Evolutionary conservation across 2,113 vertebrate genomes (phyloP), one percentile per base, ranked within the genome.

Genomic region (Mustelus asterias): DNA sequence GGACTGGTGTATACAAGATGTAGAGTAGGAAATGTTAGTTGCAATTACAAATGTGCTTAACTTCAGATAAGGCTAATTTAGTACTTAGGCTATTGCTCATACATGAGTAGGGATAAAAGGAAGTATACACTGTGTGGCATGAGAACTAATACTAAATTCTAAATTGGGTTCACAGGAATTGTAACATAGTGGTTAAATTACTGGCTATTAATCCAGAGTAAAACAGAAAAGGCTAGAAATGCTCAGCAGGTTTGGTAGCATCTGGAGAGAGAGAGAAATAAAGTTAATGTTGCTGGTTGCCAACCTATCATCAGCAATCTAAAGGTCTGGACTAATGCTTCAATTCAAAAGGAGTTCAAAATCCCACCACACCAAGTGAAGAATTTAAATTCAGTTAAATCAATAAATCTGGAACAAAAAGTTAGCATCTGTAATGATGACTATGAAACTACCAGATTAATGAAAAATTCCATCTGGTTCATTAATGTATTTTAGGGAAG

Each of bases 21-120:
- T n/a, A 95, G 11, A 33, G 94, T 95, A 95, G 67, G 37, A 54
- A 95, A 72, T 72, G 69, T 54, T 95, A 95, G 44, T 95, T 95
- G 24, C 67, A 95, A 72, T 63, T 65, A 67, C 33, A 18, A 95
- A 54, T 16, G 44, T 95, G 24, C 41, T 95, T 95, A 44, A 72
- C 70, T 41, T 48, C 11, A 69, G 94, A 95, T 22, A 48, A 54
- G 13, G 94, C 70, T 44, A 44, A 72, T 33, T 13, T 41, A 44
- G 37, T 41, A 94, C 11, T 14, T 44, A 22, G 93, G 5, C 24
- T 70, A 22, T 54, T 48, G 72, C 24, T 48, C 24, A 24, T 48
- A 72, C 37, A 18, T 67, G 14, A 65, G 14, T 18, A 29, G 58
- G 65, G 37, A 92, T 63, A 65, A 65, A 65, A n/a, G 6, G 16